Conservation (phyloP, 2,888 invertebrate genomes). For the Endotricha flammealis region DNA sequence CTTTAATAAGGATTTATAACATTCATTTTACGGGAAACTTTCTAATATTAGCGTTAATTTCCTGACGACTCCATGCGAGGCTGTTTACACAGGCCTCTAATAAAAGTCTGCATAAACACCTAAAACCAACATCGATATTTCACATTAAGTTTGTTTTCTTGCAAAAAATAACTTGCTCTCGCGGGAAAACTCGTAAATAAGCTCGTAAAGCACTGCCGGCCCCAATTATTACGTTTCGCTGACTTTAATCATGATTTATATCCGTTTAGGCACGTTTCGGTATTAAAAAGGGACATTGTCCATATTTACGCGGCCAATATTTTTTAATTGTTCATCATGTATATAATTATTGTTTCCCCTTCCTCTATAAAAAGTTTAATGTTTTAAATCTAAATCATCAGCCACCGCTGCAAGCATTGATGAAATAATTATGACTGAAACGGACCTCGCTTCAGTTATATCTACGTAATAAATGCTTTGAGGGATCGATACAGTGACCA, state of each 20-base stretch:
- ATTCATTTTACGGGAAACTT: slow-evolving; percentile 20
- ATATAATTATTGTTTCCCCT: not conserved
- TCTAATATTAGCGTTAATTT: slow-evolving; percentile 36
- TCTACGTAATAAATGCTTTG: too few relatives aligned
- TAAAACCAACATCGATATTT: slow-evolving; percentile 53
- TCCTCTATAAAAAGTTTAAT: not conserved
- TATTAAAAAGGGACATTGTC: slow-evolving; percentile 33
- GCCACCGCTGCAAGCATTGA: too few relatives aligned
- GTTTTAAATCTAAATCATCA: not conserved
- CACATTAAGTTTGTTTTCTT: slow-evolving; percentile 46
- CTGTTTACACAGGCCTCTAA: slow-evolving; percentile 46
- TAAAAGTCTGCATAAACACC: slow-evolving; percentile 43
- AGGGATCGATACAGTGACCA: too few relatives aligned
- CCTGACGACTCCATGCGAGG: slow-evolving; percentile 25
- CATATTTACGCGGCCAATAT: slow-evolving; percentile 23
- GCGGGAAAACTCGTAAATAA: slow-evolving; percentile 56
- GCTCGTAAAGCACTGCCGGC: slow-evolving; percentile 52
- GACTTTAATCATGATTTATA: slow-evolving; percentile 63
- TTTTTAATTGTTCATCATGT: slow-evolving; percentile 6
- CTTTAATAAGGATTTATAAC: slow-evolving; percentile 25
- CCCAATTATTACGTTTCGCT: slow-evolving; percentile 60
- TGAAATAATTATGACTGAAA: too few relatives aligned
- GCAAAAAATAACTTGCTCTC: slow-evolving; percentile 47
- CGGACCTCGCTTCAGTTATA: too few relatives aligned
- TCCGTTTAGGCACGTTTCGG: slow-evolving; percentile 30